These are phyloP conservation scores for Brachionus paranguensis DNA, from an alignment of 1,140 invertebrate genomes.

Conservation along the genomic window DNA sequence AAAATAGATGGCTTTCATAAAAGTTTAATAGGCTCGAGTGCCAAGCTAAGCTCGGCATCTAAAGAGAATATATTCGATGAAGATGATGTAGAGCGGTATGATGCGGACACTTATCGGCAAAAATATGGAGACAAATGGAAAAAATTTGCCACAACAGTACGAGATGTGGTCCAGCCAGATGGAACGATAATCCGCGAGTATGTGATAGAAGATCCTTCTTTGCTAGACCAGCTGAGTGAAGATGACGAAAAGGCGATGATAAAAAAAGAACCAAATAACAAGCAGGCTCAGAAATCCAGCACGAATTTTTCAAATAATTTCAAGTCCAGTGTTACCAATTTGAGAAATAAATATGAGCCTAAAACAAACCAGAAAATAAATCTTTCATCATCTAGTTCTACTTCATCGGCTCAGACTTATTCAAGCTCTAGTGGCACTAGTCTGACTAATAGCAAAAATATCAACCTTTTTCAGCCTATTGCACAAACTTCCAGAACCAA, in stretches of 20 bases:
- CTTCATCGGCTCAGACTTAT: background rate
- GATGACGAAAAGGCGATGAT: background rate
- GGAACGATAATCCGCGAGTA: conserved; percentile 37
- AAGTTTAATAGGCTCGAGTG: background rate
- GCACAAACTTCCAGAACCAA: background rate
- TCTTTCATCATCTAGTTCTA: background rate
- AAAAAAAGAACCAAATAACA: background rate
- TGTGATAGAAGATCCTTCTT: conserved; percentile 38
- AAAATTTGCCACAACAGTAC: conserved; percentile 5
- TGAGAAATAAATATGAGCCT: background rate
- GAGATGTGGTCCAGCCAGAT: conserved; percentile 38
- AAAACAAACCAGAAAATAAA: background rate
- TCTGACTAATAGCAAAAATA: conserved; percentile 21
- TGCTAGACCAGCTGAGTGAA: conserved; percentile 21
- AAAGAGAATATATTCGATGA: conserved; percentile 35
- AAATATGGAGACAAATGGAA: conserved; percentile 38
- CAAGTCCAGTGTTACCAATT: background rate
- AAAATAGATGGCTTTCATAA: background rate
- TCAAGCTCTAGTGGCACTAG: conserved; percentile 7
- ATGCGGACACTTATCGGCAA: conserved; percentile 12
- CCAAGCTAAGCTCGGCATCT: background rate
- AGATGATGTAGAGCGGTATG: conserved; percentile 6
- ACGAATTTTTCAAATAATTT: background rate
- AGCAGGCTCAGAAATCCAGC: background rate
- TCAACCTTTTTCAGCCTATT: background rate